Evolutionary conservation across 2,797 vertebrate species (phyloP).

Genomic region (Ptychadena robeensis): DNA sequence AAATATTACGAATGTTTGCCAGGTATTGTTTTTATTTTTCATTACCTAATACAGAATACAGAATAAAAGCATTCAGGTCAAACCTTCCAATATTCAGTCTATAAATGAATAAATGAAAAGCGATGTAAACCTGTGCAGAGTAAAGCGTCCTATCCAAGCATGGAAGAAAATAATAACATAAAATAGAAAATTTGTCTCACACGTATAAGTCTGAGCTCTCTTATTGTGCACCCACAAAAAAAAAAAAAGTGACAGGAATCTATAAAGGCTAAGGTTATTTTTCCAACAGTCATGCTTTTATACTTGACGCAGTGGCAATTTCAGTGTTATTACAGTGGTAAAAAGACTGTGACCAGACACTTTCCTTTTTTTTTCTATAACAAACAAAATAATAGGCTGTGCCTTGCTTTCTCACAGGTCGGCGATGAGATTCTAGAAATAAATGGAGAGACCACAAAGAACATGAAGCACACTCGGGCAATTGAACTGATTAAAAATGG

Average conservation of each 20-base stretch:
- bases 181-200: neutral
- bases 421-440: conserved; percentile 99
- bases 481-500: conserved; percentile 99
- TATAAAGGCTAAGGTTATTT: conserved; percentile 42
- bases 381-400: neutral
- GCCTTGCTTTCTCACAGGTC: conserved; percentile 77
- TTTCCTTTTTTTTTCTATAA: neutral
- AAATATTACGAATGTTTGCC: too few species aligned
- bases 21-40: too few species aligned
- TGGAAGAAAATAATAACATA: neutral
- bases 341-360: neutral
- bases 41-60: too few species aligned
- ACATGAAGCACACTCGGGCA: conserved; percentile 97
- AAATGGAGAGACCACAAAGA: conserved; percentile 97
- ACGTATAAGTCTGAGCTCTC: neutral
- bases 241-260: too few species aligned
- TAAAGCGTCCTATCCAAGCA: neutral
- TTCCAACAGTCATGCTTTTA: neutral
- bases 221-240: neutral
- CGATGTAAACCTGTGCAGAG: too few species aligned
- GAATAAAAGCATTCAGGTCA: too few species aligned
- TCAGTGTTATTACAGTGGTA: neutral
- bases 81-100: too few species aligned
- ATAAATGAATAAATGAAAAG: too few species aligned
- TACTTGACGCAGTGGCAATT: neutral